Conservation (phyloP, 2,797 vertebrate genomes). For the Meda fulgida region DNA sequence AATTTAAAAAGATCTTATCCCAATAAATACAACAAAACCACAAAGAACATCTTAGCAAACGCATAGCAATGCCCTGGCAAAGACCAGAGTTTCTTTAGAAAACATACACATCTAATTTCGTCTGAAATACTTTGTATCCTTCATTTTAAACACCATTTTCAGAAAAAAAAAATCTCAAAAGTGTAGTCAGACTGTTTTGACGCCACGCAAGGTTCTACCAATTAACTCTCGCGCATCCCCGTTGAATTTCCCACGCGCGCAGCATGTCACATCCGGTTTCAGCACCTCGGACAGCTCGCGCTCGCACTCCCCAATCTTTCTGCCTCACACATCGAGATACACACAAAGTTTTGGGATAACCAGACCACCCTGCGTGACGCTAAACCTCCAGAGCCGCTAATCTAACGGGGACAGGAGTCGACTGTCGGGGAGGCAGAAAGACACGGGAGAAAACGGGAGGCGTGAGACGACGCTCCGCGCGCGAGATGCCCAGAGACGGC, state of each 20-base stretch:
- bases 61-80: neutral
- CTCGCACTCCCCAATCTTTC: conserved; percentile 59
- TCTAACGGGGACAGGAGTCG: conserved; percentile 65
- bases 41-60: neutral
- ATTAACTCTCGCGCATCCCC: conserved; percentile 30
- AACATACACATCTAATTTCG: neutral
- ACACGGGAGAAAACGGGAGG: conserved; percentile 46
- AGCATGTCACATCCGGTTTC: conserved; percentile 89
- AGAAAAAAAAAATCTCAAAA: neutral
- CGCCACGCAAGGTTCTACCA: neutral
- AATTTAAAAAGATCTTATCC: neutral
- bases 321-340: conserved; percentile 8
- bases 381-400: conserved; percentile 72
- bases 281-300: conserved; percentile 74
- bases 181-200: conserved; percentile 7
- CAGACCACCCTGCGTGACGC: conserved; percentile 50
- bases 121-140: neutral
- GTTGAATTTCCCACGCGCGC: conserved; percentile 87
- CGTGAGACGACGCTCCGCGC: conserved; percentile 20
- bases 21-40: neutral
- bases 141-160: neutral
- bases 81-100: neutral
- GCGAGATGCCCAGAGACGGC: conserved; percentile 83
- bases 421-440: conserved; percentile 57
- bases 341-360: conserved; percentile 38